Base-by-base conservation (phyloP, 2,113 vertebrate genomes). In the Circaetus gallicus region DNA sequence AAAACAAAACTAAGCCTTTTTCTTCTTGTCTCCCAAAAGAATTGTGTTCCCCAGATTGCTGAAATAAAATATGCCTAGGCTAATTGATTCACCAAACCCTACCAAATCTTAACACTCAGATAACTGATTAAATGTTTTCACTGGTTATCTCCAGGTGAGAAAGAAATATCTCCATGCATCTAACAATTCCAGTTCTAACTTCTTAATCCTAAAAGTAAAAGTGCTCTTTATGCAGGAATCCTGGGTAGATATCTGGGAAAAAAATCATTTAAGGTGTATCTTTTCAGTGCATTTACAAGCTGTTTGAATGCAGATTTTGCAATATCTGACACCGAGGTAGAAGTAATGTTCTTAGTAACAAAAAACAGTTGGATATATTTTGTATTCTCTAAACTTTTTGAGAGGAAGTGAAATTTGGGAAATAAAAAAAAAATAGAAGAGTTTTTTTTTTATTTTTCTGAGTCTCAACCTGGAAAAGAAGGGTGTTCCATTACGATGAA, bases 191-290 rank as follows among this genome's bases (percentile, higher is more conserved):
- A 53, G 14, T 36, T 89, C 19, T 82, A 71, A 42, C 5, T 70
- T 83, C 11, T 61, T 86, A 43, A 62, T 73, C 7, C 7, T 81
- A 70, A 49, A 49, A 58, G 7, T 17, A 65, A 28, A 89, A 49
- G 14, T 47, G 19, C 5, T 58, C 15, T 76, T 59, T 86, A 13
- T 52, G 8, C 52, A 89, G n/a, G 13, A 82, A 62, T 76, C n/a
- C 16, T 59, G 10, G 20, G 36, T 10, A 25, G 26, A 47, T 10
- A 65, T 4, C 16, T 63, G 11, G 4, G 40, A 85, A 63, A 61
- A 1, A 83, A 72, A 53, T 42, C 6, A 40, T n/a, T 53, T 42
- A 45, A 45, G 15, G 17, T 0, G 0, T 11, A 32, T 9, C 3
- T 50, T 80, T 87, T 70, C 55, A 29, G 17, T 20, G 16, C 16